These are phyloP conservation scores for Sogatella furcifera DNA, from an alignment of 1,140 invertebrate genomes.

Conservation along the genomic window DNA sequence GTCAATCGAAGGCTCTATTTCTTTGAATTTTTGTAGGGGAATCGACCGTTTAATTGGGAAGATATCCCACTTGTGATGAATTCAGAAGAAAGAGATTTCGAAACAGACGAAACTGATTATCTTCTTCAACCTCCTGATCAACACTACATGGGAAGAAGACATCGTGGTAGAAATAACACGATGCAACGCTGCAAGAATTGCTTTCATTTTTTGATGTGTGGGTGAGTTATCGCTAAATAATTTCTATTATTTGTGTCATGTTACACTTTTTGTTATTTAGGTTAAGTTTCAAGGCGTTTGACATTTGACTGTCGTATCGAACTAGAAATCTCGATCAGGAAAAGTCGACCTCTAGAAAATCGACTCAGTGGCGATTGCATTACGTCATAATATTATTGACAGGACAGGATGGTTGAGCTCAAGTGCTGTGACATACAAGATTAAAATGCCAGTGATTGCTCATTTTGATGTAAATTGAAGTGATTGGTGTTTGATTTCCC, in stretches of 20 bases:
- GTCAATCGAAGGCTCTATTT: no score
- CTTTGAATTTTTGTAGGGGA: constrained; percentile 2
- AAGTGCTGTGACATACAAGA: background rate
- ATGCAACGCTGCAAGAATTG: constrained; percentile 6
- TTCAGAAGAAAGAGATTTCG: constrained; percentile 30
- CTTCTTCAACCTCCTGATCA: constrained; percentile 27
- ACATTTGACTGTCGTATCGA: no score
- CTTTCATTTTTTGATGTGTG: constrained; percentile 8
- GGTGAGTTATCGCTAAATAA: constrained; percentile 1
- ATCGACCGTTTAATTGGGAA: constrained; percentile 22
- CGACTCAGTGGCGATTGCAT: no score
- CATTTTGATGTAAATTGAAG: background rate
- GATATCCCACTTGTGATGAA: constrained; percentile 34
- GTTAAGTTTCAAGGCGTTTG: no score
- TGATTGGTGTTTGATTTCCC: background rate
- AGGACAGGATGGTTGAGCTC: background rate
- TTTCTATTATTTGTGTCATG: background rate
- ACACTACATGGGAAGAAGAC: constrained; percentile 1
- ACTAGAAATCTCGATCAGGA: no score
- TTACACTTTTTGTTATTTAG: background rate
- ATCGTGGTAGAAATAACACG: background rate
- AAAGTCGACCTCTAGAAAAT: no score
- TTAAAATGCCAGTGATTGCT: background rate
- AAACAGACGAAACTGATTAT: constrained; percentile 37
- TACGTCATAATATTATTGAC: no score